Conservation (phyloP, 2,888 invertebrate species). For the Oscheius sp. region DNA sequence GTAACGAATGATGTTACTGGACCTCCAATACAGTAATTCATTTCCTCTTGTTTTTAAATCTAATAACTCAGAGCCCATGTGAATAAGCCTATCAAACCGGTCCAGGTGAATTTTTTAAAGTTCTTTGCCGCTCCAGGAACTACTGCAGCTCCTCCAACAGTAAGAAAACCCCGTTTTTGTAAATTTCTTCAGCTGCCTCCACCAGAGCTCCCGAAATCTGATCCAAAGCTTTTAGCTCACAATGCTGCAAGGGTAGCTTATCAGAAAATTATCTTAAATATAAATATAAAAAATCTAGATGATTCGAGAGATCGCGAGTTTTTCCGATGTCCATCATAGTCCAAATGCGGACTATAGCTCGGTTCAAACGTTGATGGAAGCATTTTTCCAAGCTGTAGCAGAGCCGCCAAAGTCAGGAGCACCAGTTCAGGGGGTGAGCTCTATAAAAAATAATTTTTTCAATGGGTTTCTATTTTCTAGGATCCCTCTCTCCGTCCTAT, state of each 20-base stretch:
- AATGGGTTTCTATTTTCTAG: background rate
- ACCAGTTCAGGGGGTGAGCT: background rate
- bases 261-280: background rate
- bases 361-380: constrained; percentile 60
- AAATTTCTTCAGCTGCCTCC: constrained; percentile 20
- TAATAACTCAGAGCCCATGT: background rate
- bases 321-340: constrained; percentile 40
- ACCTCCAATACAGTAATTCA: constrained; percentile 25
- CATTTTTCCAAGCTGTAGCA: constrained; percentile 58
- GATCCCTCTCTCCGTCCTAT: constrained; percentile 40
- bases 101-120: background rate
- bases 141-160: background rate
- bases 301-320: constrained; percentile 49
- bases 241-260: constrained; percentile 47
- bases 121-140: constrained; percentile 10
- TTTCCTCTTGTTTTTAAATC: background rate
- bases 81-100: background rate
- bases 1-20: constrained; percentile 25
- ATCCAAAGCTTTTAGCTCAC: constrained; percentile 49
- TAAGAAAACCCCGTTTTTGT: background rate
- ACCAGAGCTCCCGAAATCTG: constrained; percentile 19
- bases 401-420: constrained; percentile 33
- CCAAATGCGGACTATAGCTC: constrained; percentile 47
- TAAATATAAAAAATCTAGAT: constrained; percentile 33
- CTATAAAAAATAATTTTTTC: background rate